Percentiles rank a stretch among this genome's conserved stretches.
Conservation (phyloP, 2,113 vertebrate genomes). For the Aviceda subcristata region DNA sequence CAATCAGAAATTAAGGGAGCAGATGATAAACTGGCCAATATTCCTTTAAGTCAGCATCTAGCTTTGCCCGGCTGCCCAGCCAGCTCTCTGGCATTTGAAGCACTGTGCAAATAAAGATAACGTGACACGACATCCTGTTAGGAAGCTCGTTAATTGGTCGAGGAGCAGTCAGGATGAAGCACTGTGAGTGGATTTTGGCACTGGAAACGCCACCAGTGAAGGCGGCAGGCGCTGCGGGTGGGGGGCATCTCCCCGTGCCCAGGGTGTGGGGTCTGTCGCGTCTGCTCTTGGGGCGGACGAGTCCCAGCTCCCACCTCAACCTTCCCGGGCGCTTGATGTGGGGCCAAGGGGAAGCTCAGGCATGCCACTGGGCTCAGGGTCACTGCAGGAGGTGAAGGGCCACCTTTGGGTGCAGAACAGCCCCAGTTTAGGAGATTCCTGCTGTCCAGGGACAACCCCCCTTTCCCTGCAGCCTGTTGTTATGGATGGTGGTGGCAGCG, state of each 20-base stretch:
- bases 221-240: rapidly evolving
- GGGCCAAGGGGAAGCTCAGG: not conserved
- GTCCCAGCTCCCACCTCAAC: not conserved
- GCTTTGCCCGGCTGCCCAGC: not conserved
- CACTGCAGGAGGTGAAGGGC: not conserved
- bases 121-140: not conserved
- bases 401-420: not conserved
- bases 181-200: not conserved
- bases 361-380: not conserved
- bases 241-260: not conserved
- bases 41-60: not conserved
- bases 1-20: not conserved
- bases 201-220: not conserved
- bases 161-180: not conserved
- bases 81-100: not conserved
- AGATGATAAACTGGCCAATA: not conserved
- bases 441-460: not conserved
- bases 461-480: not conserved
- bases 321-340: not conserved
- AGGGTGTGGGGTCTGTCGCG: not conserved
- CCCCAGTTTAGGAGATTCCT: not conserved
- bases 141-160: not conserved
- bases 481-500: not conserved
- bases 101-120: constrained; percentile 14
- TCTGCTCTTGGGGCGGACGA: rapidly evolving